These are phyloP conservation scores for Semnornis frantzii DNA, from an alignment of 2,113 vertebrate species.

Conservation along the genomic window DNA sequence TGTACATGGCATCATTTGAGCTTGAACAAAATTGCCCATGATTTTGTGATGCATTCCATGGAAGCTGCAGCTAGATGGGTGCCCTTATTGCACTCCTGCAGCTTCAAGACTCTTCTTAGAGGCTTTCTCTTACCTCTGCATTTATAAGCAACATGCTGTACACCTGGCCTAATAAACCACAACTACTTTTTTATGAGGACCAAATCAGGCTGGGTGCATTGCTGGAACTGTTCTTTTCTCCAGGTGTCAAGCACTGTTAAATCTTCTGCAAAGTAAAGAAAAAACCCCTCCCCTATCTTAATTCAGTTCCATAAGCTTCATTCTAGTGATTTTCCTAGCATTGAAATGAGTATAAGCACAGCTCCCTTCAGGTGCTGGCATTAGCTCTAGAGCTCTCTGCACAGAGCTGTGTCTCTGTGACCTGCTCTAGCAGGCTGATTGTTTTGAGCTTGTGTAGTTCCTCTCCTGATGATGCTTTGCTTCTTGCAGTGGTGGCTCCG, in stretches of 20 bases:
- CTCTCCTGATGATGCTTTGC: neutral
- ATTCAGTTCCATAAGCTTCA: neutral
- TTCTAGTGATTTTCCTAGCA: neutral
- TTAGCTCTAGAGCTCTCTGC: fast-evolving
- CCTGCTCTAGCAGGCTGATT: neutral
- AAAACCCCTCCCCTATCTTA: fast-evolving
- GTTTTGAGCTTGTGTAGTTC: neutral
- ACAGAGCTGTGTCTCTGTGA: fast-evolving
- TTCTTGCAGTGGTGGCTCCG: neutral
- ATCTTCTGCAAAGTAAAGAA: neutral
- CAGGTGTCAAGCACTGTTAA: neutral
- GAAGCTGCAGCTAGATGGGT: neutral
- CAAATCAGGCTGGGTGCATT: neutral
- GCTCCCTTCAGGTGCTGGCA: neutral
- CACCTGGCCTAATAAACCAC: neutral
- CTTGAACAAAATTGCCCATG: neutral
- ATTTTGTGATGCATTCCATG: neutral
- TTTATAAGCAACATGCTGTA: neutral
- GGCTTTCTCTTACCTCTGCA: neutral
- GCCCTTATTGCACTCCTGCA: neutral
- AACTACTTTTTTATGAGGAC: neutral
- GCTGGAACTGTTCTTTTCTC: neutral
- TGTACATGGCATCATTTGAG: neutral
- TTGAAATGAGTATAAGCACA: fast-evolving
- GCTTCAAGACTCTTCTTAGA: neutral